phyloP scores from a whole-genome alignment of 2,113 vertebrate genomes.

The Spea bombifrons region DNA sequence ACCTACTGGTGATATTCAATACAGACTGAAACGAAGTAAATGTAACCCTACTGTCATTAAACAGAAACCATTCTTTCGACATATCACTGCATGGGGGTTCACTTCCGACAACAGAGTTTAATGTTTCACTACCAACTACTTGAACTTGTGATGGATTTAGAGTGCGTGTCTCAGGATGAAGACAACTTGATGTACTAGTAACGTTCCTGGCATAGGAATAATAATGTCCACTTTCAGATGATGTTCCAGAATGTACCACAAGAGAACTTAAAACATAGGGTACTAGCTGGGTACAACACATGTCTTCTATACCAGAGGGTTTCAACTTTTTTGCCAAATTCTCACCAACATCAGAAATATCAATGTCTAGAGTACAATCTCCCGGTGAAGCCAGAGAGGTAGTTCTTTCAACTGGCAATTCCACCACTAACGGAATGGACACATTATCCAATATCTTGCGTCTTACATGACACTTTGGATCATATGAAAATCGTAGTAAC shows the following conservation, averaged over 20 bases:
- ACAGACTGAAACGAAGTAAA: slow-evolving; percentile 95
- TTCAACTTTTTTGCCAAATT: slow-evolving; percentile 95
- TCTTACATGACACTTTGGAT: slow-evolving; percentile 89
- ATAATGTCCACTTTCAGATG: slow-evolving; percentile 97
- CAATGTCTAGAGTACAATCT: slow-evolving; percentile 69
- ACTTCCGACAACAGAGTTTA: slow-evolving; percentile 60
- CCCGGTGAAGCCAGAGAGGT: slow-evolving; percentile 56
- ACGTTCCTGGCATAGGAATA: slow-evolving; percentile 89
- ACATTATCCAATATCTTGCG: slow-evolving; percentile 95
- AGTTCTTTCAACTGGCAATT: slow-evolving; percentile 77
- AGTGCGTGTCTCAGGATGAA: slow-evolving; percentile 59
- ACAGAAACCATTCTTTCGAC: slow-evolving; percentile 89
- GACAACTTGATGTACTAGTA: slow-evolving; percentile 66
- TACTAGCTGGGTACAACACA: slow-evolving; percentile 62
- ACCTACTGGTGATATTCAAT: slow-evolving; percentile 92
- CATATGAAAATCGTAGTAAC: slow-evolving; percentile 91
- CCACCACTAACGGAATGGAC: slow-evolving; percentile 80
- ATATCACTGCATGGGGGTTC: slow-evolving; percentile 67
- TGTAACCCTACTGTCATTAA: slow-evolving; percentile 96
- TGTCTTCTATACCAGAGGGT: slow-evolving; percentile 81
- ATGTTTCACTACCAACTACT: slow-evolving; percentile 56
- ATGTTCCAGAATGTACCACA: slow-evolving; percentile 95
- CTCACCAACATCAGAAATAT: slow-evolving; percentile 80
- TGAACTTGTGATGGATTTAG: slow-evolving; percentile 62
- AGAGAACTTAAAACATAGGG: slow-evolving; percentile 89